phyloP scores from a whole-genome alignment of 2,113 vertebrate species.

The Thermophis baileyi region DNA sequence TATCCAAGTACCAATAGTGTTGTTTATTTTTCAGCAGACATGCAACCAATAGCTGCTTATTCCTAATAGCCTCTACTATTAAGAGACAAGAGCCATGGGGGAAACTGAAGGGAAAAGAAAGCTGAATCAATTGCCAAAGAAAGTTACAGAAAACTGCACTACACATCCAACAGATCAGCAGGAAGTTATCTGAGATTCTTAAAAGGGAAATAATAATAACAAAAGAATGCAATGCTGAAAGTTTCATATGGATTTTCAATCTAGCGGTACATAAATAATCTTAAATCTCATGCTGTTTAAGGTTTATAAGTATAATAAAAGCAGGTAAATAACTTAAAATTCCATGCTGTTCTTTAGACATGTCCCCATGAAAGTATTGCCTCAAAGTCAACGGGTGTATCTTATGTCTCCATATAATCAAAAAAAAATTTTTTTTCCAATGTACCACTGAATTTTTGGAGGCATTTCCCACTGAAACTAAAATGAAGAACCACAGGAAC shows the following conservation, averaged over 20 bases:
- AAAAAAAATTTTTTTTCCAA: background rate
- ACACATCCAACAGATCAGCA: slow-evolving; percentile 44
- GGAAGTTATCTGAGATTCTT: slow-evolving; percentile 27
- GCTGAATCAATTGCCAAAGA: slow-evolving; percentile 24
- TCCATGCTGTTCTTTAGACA: slow-evolving; percentile 21
- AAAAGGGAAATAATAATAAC: background rate
- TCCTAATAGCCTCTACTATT: background rate
- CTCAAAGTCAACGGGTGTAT: background rate
- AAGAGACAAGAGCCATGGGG: slow-evolving; percentile 32
- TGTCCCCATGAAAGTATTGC: slow-evolving; percentile 5
- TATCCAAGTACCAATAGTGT: background rate
- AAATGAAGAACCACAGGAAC: background rate
- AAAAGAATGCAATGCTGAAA: slow-evolving; percentile 21
- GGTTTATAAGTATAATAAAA: slow-evolving; percentile 31
- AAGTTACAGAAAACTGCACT: slow-evolving; percentile 50
- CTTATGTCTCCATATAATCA: background rate
- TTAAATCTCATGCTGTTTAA: slow-evolving; percentile 36
- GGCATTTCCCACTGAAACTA: slow-evolving; percentile 2
- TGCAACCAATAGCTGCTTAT: slow-evolving; percentile 3
- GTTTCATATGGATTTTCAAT: slow-evolving; percentile 40
- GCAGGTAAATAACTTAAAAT: slow-evolving; percentile 34
- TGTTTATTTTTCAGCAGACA: background rate
- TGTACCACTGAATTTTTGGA: background rate
- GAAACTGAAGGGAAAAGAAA: slow-evolving; percentile 1
- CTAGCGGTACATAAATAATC: background rate